Base-by-base conservation (phyloP, 2,888 invertebrate species). In the Ochropacha duplaris region DNA sequence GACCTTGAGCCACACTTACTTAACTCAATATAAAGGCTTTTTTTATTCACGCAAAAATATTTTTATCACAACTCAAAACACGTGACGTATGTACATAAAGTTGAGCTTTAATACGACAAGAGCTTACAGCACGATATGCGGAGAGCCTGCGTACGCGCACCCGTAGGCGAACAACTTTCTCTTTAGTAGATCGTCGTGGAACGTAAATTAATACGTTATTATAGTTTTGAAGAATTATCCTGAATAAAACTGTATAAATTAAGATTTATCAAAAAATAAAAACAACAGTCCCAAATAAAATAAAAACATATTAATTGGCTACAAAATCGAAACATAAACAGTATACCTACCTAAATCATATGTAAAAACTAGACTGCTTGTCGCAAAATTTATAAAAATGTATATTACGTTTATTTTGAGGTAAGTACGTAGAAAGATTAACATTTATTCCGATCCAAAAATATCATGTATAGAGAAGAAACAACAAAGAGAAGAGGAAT, bases 91-190 rank as follows among this genome's bases (percentile, higher is more conserved):
- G 44, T 44, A 52, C 52, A 52, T 52, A 19, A 52, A 31, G 31
- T 65, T 60, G 59, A 66, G 65, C 67, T 69, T 69, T 59, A 61
- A 62, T 64, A 65, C 64, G 60, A 60, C 52, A 52, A 34, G 65
- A 76, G 68, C 71, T 74, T 76, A 67, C 66, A 63, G 63, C 69
- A 61, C 66, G 64, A 61, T 65, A 61, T 69, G 67, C 64, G 76
- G 76, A 78, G 81, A 81, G 68, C 78, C 57, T 78, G 79, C 74
- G 72, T 66, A 59, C 65, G 64, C 69, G 70, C 74, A 64, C 56
- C 19, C 69, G 86, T 86, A 84, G 87, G 87, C 84, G 85, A 83
- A 85, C 84, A 81, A 88, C 91, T 91, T 91, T 91, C 91, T 85
- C 88, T 88, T 85, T 79, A 73, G 68, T 65, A 70, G 71, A 72